A percentile compares a stretch with the other conserved stretches of the same genome.
Conservation (phyloP, 2,888 invertebrate genomes). For the Matsumyia berberina region DNA sequence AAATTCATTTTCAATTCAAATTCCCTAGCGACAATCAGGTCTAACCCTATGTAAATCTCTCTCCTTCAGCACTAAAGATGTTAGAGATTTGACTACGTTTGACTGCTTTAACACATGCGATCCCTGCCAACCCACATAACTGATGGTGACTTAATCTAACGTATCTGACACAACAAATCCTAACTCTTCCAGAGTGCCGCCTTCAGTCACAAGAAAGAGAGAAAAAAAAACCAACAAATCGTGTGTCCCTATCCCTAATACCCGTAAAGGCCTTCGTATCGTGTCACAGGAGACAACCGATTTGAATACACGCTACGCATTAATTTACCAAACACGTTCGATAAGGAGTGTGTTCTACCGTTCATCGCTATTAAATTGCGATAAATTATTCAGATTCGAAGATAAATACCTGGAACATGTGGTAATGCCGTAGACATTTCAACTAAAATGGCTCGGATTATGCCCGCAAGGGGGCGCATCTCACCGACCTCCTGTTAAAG, state of each 20-base stretch:
- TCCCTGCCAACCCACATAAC: too few relatives aligned
- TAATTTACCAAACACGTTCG: constrained; percentile 16
- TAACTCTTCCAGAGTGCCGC: not conserved
- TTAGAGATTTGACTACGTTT: too few relatives aligned
- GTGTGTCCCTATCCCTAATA: too few relatives aligned
- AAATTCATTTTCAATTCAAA: not conserved
- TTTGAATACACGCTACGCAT: constrained; percentile 18
- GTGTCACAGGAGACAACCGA: not conserved
- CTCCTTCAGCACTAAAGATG: too few relatives aligned
- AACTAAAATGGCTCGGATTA: not conserved
- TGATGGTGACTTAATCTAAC: not conserved
- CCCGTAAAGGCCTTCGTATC: too few relatives aligned
- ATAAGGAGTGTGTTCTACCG: not conserved
- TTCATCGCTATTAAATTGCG: constrained; percentile 11
- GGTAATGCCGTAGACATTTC: not conserved
- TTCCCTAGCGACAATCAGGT: not conserved
- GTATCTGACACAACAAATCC: not conserved
- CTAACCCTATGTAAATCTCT: not conserved
- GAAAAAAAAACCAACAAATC: too few relatives aligned
- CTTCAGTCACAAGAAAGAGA: too few relatives aligned
- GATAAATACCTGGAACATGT: constrained; percentile 24
- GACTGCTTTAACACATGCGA: too few relatives aligned
- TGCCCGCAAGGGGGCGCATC: too few relatives aligned
- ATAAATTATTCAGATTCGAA: constrained; percentile 32
- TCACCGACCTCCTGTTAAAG: too few relatives aligned